Evolutionary conservation across 2,797 vertebrate genomes (phyloP).

Genomic region (Pseudochirops corinnae): DNA sequence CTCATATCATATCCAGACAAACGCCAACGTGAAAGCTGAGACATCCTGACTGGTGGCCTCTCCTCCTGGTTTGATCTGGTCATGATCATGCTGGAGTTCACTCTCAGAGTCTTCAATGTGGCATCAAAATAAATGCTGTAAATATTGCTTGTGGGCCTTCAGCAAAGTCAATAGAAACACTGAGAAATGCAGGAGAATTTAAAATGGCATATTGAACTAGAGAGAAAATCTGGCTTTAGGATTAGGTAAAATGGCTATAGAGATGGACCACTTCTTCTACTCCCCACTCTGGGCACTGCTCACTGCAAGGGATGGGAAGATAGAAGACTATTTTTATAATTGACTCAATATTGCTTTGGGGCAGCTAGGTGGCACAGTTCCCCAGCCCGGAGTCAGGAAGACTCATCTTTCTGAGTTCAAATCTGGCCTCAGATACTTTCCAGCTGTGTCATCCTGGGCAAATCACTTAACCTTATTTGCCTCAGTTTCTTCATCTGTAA

Average conservation of each 20-base stretch:
- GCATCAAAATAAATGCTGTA: background rate
- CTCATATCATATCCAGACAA: background rate
- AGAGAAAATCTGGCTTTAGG: background rate
- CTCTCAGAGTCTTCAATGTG: background rate
- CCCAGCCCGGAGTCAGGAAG: background rate
- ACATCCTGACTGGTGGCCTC: background rate
- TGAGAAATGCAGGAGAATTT: background rate
- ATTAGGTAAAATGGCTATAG: constrained; percentile 75
- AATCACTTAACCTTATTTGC: background rate
- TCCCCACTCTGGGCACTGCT: constrained; percentile 70
- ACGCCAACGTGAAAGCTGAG: background rate
- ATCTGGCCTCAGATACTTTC: background rate
- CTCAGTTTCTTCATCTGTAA: background rate
- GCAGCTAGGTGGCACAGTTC: background rate
- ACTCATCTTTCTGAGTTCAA: background rate
- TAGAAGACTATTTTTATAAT: constrained; percentile 48
- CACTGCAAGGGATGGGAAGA: background rate
- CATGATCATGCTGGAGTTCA: background rate
- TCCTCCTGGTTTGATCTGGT: background rate
- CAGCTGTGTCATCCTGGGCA: background rate
- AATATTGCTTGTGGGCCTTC: background rate
- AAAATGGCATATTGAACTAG: background rate
- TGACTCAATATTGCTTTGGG: background rate
- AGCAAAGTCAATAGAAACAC: background rate
- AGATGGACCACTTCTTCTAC: constrained; percentile 82